Evolutionary conservation across 1,140 invertebrate genomes (phyloP).

Genomic region (Bombus cullumanus): DNA sequence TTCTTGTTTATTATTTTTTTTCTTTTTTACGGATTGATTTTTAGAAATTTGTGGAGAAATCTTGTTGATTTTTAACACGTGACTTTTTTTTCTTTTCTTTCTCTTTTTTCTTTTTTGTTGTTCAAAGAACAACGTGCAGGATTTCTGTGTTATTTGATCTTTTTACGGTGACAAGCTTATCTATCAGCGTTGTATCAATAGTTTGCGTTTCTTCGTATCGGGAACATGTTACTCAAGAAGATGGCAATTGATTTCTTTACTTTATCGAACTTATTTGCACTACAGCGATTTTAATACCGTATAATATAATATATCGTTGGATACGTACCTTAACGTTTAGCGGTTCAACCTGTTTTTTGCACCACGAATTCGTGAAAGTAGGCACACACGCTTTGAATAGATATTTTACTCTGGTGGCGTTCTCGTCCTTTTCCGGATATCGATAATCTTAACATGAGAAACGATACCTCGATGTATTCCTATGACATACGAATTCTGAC

Average conservation of each 20-base stretch:
- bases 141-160: not conserved
- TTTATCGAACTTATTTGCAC: conserved; percentile 49
- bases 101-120: not conserved
- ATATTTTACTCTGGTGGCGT: conserved; percentile 28
- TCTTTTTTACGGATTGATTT: not conserved
- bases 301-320: conserved; percentile 45
- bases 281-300: conserved; percentile 27
- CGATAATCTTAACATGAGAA: not conserved
- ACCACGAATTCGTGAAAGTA: conserved; percentile 18
- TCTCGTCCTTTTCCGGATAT: not conserved
- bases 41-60: not conserved
- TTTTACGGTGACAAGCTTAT: not conserved
- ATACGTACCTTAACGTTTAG: conserved; percentile 33
- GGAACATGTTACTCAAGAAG: conserved; percentile 41
- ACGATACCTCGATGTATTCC: conserved; percentile 3
- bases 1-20: not conserved
- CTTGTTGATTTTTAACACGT: not conserved
- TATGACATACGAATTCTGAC: not conserved
- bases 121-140: not conserved
- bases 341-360: conserved; percentile 30
- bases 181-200: no score
- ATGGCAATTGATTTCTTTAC: conserved; percentile 35
- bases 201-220: not conserved
- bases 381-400: conserved; percentile 25
- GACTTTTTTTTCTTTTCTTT: not conserved